phyloP scores from a whole-genome alignment of 1,140 invertebrate species.

The Dendrolimus kikuchii region DNA sequence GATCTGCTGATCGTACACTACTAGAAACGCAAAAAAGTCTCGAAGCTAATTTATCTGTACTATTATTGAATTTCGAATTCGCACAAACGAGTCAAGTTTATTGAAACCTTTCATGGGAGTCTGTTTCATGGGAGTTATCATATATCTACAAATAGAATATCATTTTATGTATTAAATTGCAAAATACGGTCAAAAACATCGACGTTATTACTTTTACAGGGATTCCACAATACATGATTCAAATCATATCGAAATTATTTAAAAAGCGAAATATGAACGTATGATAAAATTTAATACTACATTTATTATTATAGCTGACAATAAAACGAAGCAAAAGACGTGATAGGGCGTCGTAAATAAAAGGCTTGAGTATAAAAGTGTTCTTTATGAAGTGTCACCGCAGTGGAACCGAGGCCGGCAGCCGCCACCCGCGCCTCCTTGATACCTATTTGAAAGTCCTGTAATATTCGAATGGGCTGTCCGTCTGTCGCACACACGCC shows the following conservation, averaged over 20 bases:
- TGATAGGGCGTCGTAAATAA: constrained; percentile 64
- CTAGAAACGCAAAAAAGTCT: no score
- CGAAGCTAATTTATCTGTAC: no score
- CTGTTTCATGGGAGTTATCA: no score
- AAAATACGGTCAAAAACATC: no score
- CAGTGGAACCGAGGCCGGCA: constrained; percentile 29
- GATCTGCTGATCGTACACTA: no score
- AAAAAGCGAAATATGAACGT: not conserved
- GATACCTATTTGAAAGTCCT: constrained; percentile 65
- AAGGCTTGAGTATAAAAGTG: constrained; percentile 65
- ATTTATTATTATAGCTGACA: constrained; percentile 29
- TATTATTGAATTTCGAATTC: no score
- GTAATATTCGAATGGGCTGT: constrained; percentile 50
- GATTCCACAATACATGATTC: no score
- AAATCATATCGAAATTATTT: not conserved
- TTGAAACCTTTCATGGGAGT: no score
- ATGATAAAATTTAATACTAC: constrained; percentile 29
- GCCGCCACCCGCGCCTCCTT: constrained; percentile 36
- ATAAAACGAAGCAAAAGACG: constrained; percentile 56
- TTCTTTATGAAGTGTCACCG: constrained; percentile 68
- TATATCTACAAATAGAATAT: no score
- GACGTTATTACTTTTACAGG: no score
- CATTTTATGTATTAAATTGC: no score
- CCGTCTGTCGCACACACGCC: constrained; percentile 15
- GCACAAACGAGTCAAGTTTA: no score